phyloP scores from a whole-genome alignment of 2,888 invertebrate genomes.

The Drosophila percnosoma region DNA sequence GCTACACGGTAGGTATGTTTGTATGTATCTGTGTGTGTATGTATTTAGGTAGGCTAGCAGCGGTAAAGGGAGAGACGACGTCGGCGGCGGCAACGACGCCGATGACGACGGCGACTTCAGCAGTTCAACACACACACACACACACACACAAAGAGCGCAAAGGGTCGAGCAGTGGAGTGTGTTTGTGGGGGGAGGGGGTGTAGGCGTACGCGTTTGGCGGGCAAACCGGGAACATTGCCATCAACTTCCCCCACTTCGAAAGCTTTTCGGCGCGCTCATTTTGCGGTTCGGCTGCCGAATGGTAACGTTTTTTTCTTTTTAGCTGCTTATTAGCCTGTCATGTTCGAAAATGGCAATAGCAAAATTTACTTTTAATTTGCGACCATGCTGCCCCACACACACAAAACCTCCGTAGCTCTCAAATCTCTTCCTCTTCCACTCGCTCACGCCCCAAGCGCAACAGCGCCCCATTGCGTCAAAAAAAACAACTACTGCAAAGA shows the following conservation, averaged over 20 bases:
- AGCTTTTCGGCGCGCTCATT: slow-evolving; percentile 43
- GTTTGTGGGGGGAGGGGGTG: too few species aligned
- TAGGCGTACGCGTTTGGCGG: slow-evolving; percentile 13
- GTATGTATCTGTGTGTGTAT: slow-evolving; percentile 1
- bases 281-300: slow-evolving; percentile 19
- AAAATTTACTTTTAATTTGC: slow-evolving; percentile 66
- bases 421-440: background rate
- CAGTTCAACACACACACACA: slow-evolving; percentile 38
- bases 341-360: slow-evolving; percentile 46
- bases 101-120: slow-evolving; percentile 41
- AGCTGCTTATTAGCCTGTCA: slow-evolving; percentile 34
- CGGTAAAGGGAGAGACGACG: slow-evolving; percentile 13
- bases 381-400: slow-evolving; percentile 12
- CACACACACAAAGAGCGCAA: slow-evolving; percentile 7
- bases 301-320: slow-evolving; percentile 19
- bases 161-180: background rate
- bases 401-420: background rate
- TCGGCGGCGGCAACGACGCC: slow-evolving; percentile 18
- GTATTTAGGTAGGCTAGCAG: slow-evolving; percentile 15
- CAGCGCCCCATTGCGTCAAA: slow-evolving; percentile 16
- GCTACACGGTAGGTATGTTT: slow-evolving; percentile 22
- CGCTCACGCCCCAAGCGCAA: slow-evolving; percentile 2
- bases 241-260: slow-evolving; percentile 51
- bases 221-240: slow-evolving; percentile 41
- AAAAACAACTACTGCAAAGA: slow-evolving; percentile 6